Percentiles rank a stretch among this genome's conserved stretches.
These are phyloP conservation scores for Knipowitschia caucasica DNA, from an alignment of 2,797 vertebrate genomes.

Conservation along the genomic window DNA sequence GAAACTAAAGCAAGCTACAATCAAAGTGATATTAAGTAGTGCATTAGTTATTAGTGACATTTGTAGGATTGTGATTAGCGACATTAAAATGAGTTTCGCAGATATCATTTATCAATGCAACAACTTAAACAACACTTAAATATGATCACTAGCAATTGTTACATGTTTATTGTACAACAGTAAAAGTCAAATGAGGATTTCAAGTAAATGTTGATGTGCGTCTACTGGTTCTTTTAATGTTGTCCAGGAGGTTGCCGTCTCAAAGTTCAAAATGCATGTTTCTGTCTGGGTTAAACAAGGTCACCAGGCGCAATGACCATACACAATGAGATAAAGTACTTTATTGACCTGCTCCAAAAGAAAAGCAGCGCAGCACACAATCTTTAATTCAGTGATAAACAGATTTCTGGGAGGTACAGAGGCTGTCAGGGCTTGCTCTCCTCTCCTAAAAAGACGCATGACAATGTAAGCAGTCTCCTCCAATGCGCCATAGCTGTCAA, in stretches of 20 bases:
- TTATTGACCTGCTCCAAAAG: constrained; percentile 53
- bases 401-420: constrained; percentile 23
- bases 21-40: constrained; percentile 5
- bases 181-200: not conserved
- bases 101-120: too few relatives aligned
- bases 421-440: constrained; percentile 27
- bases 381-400: constrained; percentile 39
- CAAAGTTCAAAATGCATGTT: too few relatives aligned
- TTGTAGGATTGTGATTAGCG: too few relatives aligned
- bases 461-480: constrained; percentile 64
- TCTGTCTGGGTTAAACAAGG: not conserved
- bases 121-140: too few relatives aligned
- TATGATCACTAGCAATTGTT: too few relatives aligned
- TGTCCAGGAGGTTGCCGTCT: too few relatives aligned
- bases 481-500: constrained; percentile 72
- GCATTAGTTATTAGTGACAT: too few relatives aligned
- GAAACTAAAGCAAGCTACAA: constrained; percentile 12
- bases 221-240: too few relatives aligned
- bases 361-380: constrained; percentile 42
- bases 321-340: constrained; percentile 34
- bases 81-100: too few relatives aligned
- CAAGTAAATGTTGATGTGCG: not conserved
- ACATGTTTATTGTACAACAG: not conserved
- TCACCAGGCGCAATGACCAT: constrained; percentile 17
- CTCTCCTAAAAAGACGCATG: constrained; percentile 58